phyloP scores from a whole-genome alignment of 1,140 invertebrate genomes.

The Caenorhabditis remanei region DNA sequence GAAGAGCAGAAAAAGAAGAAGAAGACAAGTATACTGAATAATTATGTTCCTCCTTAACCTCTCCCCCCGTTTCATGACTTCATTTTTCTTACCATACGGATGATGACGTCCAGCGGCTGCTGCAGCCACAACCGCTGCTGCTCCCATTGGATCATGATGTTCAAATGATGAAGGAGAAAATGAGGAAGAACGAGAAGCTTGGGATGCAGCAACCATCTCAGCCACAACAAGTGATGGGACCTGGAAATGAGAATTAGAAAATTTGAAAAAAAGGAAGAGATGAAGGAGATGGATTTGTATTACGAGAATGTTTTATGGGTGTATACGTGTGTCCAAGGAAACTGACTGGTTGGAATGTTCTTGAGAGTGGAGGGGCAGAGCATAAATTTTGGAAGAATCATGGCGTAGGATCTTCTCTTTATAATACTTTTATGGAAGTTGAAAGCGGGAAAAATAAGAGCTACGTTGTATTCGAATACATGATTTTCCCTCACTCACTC shows the following conservation, averaged over 20 bases:
- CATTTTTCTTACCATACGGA: conserved; percentile 56
- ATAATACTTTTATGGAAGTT: too few relatives aligned
- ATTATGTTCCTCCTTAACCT: neutral
- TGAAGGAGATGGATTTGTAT: neutral
- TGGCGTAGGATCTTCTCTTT: too few relatives aligned
- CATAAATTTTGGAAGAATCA: too few relatives aligned
- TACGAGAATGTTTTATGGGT: conserved; percentile 9
- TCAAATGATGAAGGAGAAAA: conserved; percentile 20
- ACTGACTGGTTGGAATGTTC: neutral
- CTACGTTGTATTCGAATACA: too few relatives aligned
- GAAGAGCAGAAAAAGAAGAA: neutral
- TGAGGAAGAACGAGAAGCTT: conserved; percentile 14
- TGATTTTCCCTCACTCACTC: too few relatives aligned
- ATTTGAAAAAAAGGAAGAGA: neutral
- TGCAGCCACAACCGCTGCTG: neutral
- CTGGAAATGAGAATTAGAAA: conserved; percentile 45
- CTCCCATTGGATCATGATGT: conserved; percentile 39
- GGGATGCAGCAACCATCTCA: conserved; percentile 41
- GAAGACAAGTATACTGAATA: conserved; percentile 27
- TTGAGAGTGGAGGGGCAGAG: neutral
- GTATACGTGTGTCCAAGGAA: neutral
- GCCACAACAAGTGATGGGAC: conserved; percentile 37
- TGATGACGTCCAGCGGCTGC: conserved; percentile 48
- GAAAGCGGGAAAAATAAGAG: too few relatives aligned
- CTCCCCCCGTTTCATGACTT: neutral